A percentile compares a stretch with the other conserved stretches of the same genome.
These are phyloP conservation scores for Myotis yumanensis DNA, from an alignment of 2,113 vertebrate species.

Conservation along the genomic window DNA sequence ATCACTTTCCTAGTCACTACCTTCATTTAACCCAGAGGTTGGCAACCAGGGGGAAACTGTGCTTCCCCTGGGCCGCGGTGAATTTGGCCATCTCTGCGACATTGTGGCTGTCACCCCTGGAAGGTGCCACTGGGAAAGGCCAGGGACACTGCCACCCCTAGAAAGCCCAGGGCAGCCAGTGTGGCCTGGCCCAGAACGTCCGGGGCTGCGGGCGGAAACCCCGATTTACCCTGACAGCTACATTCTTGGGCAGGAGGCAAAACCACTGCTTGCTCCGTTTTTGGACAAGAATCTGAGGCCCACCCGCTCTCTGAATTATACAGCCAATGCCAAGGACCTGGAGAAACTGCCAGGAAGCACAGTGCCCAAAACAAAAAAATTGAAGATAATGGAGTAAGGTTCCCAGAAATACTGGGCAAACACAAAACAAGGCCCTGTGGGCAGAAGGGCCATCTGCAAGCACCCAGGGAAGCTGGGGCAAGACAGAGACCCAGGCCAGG, in stretches of 20 bases:
- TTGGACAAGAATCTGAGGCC: neutral
- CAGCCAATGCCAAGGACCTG: neutral
- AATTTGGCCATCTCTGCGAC: neutral
- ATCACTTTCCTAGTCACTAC: neutral
- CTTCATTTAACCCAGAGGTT: neutral
- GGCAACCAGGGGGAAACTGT: neutral
- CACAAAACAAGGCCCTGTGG: no score
- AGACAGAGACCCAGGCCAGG: neutral
- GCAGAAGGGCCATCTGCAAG: neutral
- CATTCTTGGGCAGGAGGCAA: neutral
- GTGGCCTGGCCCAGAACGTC: accelerated
- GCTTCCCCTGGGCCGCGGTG: neutral
- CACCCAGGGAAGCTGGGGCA: accelerated
- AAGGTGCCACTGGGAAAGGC: no score
- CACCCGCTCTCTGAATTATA: neutral
- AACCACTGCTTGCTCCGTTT: neutral
- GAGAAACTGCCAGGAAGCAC: neutral
- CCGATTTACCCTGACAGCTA: neutral
- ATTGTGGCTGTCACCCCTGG: neutral
- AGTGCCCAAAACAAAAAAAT: neutral
- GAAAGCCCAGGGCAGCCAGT: no score
- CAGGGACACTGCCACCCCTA: neutral
- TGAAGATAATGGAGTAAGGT: neutral
- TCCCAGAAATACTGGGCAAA: neutral
- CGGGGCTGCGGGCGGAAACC: neutral